These are phyloP conservation scores for Picathartes gymnocephalus DNA, from an alignment of 2,113 vertebrate species.

Conservation along the genomic window DNA sequence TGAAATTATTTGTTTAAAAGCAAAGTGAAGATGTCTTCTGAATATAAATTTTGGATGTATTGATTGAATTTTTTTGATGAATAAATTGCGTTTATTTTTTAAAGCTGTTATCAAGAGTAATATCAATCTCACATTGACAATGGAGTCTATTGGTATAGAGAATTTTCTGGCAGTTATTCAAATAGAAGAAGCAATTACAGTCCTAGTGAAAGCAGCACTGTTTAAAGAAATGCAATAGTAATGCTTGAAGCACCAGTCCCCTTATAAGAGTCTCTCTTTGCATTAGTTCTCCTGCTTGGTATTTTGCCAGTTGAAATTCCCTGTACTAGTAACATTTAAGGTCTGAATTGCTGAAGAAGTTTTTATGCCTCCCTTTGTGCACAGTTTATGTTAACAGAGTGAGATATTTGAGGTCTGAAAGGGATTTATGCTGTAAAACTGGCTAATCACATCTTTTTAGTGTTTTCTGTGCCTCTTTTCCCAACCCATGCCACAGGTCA, in stretches of 20 bases:
- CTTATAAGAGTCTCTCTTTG: slow-evolving; percentile 26
- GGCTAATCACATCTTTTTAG: slow-evolving; percentile 14
- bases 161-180: slow-evolving; percentile 20
- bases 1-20: slow-evolving; percentile 79
- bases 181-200: slow-evolving; percentile 47
- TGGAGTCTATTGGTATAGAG: slow-evolving; percentile 6
- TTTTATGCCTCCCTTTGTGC: slow-evolving; percentile 60
- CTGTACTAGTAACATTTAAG: slow-evolving; percentile 64
- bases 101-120: slow-evolving; percentile 43
- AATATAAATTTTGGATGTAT: slow-evolving; percentile 66
- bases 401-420: slow-evolving; percentile 21
- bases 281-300: slow-evolving; percentile 23
- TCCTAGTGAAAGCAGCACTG: neutral
- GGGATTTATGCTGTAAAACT: slow-evolving; percentile 55
- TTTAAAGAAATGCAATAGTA: slow-evolving; percentile 25
- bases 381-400: slow-evolving; percentile 47
- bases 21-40: slow-evolving; percentile 48
- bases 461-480: neutral
- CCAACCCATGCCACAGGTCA: neutral
- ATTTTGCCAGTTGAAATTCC: slow-evolving; percentile 57
- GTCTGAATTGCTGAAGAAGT: slow-evolving; percentile 49
- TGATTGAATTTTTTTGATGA: slow-evolving; percentile 52
- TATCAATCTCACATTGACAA: slow-evolving; percentile 44
- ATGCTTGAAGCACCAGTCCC: neutral
- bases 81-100: slow-evolving; percentile 38